A percentile compares a stretch with the other conserved stretches of the same genome.
Conservation (phyloP, 2,113 vertebrate genomes). For the Tamias sibiricus region DNA sequence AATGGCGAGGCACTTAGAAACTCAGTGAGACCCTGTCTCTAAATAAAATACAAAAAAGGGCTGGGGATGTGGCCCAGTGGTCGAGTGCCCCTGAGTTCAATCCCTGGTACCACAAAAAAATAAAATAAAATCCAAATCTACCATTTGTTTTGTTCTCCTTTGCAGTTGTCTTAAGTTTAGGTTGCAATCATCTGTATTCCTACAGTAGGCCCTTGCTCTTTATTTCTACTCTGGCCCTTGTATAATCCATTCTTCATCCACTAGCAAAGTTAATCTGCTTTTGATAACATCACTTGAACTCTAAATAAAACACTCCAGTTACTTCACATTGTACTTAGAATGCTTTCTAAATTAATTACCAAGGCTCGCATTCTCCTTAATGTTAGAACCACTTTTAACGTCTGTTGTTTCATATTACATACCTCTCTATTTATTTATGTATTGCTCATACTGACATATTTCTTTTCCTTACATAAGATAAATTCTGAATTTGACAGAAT, state of each 20-base stretch:
- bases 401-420: not conserved
- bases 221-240: not conserved
- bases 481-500: not conserved
- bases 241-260: not conserved
- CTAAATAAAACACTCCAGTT: not conserved
- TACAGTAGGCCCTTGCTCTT: not conserved
- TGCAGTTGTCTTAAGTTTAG: not conserved
- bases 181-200: not conserved
- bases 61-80: too few species aligned
- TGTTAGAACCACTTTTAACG: not conserved
- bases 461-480: not conserved
- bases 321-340: not conserved
- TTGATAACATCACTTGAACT: not conserved
- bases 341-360: not conserved
- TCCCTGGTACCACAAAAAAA: too few species aligned
- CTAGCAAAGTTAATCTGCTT: not conserved
- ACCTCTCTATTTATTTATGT: not conserved
- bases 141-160: not conserved
- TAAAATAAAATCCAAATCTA: too few species aligned
- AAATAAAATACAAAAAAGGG: too few species aligned
- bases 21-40: too few species aligned
- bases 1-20: too few species aligned
- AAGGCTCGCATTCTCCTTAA: not conserved
- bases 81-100: too few species aligned
- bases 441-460: not conserved